A percentile compares a stretch with the other conserved stretches of the same genome.
phyloP scores from a whole-genome alignment of 2,888 invertebrate species.

The Plagodis pulveraria region DNA sequence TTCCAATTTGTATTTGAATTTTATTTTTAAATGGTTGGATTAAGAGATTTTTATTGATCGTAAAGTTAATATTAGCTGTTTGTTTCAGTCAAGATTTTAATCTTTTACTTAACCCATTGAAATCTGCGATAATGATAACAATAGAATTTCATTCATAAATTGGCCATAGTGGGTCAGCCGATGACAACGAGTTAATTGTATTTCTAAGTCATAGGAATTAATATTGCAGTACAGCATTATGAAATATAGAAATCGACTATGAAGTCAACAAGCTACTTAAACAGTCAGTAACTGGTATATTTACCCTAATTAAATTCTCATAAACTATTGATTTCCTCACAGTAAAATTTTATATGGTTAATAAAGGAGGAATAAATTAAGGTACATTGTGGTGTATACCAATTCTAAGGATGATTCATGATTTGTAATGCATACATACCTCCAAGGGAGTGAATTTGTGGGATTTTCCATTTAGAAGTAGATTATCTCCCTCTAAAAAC shows the following conservation, averaged over 20 bases:
- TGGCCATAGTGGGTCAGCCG: too few relatives aligned
- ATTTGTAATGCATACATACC: constrained; percentile 69
- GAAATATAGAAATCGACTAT: neutral
- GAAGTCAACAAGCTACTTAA: neutral
- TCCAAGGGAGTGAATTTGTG: constrained; percentile 92
- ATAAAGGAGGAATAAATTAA: too few relatives aligned
- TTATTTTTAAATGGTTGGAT: neutral
- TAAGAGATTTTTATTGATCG: neutral
- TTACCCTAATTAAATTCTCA: too few relatives aligned
- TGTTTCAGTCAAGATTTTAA: neutral
- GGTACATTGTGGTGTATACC: too few relatives aligned
- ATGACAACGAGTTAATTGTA: too few relatives aligned
- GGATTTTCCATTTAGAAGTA: constrained; percentile 86
- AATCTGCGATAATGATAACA: too few relatives aligned
- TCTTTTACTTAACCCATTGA: neutral
- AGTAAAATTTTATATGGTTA: too few relatives aligned
- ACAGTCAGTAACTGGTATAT: too few relatives aligned
- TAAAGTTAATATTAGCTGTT: neutral
- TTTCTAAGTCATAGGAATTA: too few relatives aligned
- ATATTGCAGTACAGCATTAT: neutral
- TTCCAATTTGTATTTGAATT: neutral
- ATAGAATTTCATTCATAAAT: too few relatives aligned
- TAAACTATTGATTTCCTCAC: too few relatives aligned
- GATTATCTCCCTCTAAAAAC: constrained; percentile 89
- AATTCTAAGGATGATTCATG: too few relatives aligned